Percentiles rank a stretch among this genome's conserved stretches.
phyloP scores from a whole-genome alignment of 2,797 vertebrate species.

The Amniataba percoides region DNA sequence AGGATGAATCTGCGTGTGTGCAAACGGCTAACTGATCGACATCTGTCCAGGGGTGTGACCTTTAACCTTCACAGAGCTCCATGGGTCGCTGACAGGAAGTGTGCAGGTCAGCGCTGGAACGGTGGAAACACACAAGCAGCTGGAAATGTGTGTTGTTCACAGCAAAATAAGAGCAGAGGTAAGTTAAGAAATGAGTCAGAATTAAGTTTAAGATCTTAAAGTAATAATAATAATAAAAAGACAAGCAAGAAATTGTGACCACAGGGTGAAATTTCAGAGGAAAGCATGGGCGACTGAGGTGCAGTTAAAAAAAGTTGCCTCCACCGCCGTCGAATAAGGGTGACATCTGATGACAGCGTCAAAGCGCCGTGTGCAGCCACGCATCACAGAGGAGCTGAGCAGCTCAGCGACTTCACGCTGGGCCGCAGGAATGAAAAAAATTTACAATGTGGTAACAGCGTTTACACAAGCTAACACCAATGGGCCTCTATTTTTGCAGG shows the following conservation, averaged over 20 bases:
- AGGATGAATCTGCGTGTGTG: conserved; percentile 21
- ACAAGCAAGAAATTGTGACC: background rate
- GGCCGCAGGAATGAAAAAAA: conserved; percentile 51
- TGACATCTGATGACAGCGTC: conserved; percentile 59
- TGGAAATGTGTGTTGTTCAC: background rate
- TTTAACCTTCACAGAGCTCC: conserved; percentile 42
- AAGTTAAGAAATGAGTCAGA: background rate
- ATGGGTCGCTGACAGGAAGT: conserved; percentile 58
- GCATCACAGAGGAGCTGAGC: conserved; percentile 19
- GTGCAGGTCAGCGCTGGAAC: conserved; percentile 21
- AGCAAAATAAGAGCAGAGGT: background rate
- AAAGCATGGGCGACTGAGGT: background rate
- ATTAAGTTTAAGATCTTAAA: background rate
- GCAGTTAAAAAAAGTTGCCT: background rate
- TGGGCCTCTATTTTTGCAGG: conserved; percentile 22
- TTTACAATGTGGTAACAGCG: conserved; percentile 54
- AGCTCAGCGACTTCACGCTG: conserved; percentile 17
- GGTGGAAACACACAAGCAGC: conserved; percentile 26
- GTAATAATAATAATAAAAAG: background rate
- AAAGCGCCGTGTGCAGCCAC: conserved; percentile 13
- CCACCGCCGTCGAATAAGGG: background rate
- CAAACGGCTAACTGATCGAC: conserved; percentile 14
- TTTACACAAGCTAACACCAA: conserved; percentile 42
- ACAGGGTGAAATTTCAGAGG: background rate
- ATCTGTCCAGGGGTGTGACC: conserved; percentile 52